Base-by-base conservation (phyloP, 2,888 invertebrate genomes). In the Apodemia zela region DNA sequence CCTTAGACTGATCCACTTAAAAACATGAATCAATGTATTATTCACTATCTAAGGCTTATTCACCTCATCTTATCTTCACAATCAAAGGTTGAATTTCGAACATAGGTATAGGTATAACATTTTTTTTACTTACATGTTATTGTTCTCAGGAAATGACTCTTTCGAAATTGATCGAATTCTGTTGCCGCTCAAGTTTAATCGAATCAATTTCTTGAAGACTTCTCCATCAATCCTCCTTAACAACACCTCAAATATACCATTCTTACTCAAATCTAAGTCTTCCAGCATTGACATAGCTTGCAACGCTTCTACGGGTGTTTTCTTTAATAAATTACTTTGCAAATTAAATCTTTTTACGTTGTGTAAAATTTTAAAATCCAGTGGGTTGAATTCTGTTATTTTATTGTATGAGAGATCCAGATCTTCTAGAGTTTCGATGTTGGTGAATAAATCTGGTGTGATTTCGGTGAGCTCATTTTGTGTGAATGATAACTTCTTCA, bases 321-420 rank as follows among this genome's bases (percentile, higher is more conserved):
- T 78, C 70, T 79, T 81, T 47, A 93, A 71, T 33, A 77, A 67
- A 70, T 93, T 93, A 57, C 82, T 84, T 67, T 91, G 92, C 58
- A 93, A 76, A 79, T 84, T 88, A 13, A 93, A 75, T 64, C 83
- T 84, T 70, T 87, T 84, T 2, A 89, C 66, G 42, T 79, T 76
- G 57, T 68, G 72, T 64, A 89, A 75, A 63, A 75, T 72, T 67
- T 84, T 82, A 57, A 93, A 93, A 69, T 87, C 86, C 60, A 84
- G 68, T 0, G 78, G 71, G 66, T 87, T 85, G 54, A 93, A 80
- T 3, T 82, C 81, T 10, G 81, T 68, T 5, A 94, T 72, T 60
- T 83, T 84, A 73, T 94, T 94, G 69, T 87, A 82, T 0, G 93
- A 93, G 0, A 93, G 71, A 72, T 94, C 93, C n/a, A 94, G 68